Percentiles rank a stretch among this genome's conserved stretches.
These are phyloP conservation scores for Carassius carassius DNA, from an alignment of 2,113 vertebrate genomes.

Conservation along the genomic window DNA sequence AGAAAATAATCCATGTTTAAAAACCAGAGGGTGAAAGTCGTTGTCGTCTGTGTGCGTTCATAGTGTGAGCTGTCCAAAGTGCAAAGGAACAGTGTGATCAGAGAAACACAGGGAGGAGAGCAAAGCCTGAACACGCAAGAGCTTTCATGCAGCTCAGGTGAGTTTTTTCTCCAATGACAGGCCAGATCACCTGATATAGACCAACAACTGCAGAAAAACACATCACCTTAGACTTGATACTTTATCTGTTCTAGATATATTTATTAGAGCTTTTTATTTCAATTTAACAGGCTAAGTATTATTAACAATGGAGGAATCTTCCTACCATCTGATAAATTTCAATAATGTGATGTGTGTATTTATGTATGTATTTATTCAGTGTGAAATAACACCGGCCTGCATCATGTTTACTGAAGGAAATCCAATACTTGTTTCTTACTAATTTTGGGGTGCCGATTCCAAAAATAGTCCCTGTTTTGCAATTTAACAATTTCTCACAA, in stretches of 20 bases:
- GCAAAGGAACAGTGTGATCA: conserved; percentile 38
- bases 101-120: neutral
- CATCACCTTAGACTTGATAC: neutral
- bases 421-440: neutral
- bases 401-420: neutral
- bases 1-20: neutral
- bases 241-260: too few relatives aligned
- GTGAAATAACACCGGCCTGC: neutral
- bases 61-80: conserved; percentile 44
- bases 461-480: neutral
- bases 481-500: neutral
- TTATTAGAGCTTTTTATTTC: too few relatives aligned
- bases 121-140: neutral
- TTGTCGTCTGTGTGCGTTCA: conserved; percentile 37
- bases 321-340: neutral
- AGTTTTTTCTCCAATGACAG: conserved; percentile 18
- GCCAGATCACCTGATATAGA: neutral
- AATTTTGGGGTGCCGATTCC: neutral
- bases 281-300: neutral
- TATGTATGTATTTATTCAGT: neutral
- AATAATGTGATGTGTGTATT: neutral
- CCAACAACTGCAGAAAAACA: too few relatives aligned
- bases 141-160: conserved; percentile 42
- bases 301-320: neutral
- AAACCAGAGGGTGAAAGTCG: neutral